These are phyloP conservation scores for Ophion ventricosus DNA, from an alignment of 2,888 invertebrate genomes.

Conservation along the genomic window DNA sequence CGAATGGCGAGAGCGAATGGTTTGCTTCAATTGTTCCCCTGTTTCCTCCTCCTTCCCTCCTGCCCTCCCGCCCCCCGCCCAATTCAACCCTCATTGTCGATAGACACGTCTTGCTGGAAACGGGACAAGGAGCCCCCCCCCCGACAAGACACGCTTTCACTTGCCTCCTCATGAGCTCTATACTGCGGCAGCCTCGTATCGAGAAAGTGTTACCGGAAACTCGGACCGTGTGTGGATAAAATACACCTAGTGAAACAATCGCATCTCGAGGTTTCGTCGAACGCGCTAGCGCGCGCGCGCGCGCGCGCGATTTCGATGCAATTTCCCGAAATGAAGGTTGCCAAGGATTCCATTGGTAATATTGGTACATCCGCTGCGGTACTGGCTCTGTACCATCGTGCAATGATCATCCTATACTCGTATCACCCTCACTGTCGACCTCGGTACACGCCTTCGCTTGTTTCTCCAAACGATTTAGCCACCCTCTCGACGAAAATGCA, in stretches of 20 bases:
- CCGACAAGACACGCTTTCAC: slow-evolving; percentile 24
- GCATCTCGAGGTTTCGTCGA: slow-evolving; percentile 55
- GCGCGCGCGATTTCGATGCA: slow-evolving; percentile 59
- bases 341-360: slow-evolving; percentile 37
- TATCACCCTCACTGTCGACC: slow-evolving; percentile 26
- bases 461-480: slow-evolving; percentile 32
- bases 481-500: slow-evolving; percentile 4
- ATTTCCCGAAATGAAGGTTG: slow-evolving; percentile 59
- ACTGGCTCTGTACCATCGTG: slow-evolving; percentile 9
- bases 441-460: slow-evolving; percentile 21
- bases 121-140: slow-evolving; percentile 21
- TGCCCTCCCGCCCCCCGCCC: too few relatives aligned
- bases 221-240: slow-evolving; percentile 20
- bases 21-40: slow-evolving; percentile 30
- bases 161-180: slow-evolving; percentile 38
- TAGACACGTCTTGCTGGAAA: slow-evolving; percentile 41
- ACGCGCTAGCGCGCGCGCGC: too few relatives aligned
- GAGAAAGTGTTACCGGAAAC: slow-evolving; percentile 51
- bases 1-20: slow-evolving; percentile 34
- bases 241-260: slow-evolving; percentile 49
- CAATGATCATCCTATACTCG: slow-evolving; percentile 35
- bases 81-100: slow-evolving; percentile 45
- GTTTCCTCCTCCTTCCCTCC: background rate
- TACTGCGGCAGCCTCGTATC: background rate
- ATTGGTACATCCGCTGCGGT: slow-evolving; percentile 36